Base-by-base conservation (phyloP, 2,888 invertebrate genomes). In the Drosophila macrospina region DNA sequence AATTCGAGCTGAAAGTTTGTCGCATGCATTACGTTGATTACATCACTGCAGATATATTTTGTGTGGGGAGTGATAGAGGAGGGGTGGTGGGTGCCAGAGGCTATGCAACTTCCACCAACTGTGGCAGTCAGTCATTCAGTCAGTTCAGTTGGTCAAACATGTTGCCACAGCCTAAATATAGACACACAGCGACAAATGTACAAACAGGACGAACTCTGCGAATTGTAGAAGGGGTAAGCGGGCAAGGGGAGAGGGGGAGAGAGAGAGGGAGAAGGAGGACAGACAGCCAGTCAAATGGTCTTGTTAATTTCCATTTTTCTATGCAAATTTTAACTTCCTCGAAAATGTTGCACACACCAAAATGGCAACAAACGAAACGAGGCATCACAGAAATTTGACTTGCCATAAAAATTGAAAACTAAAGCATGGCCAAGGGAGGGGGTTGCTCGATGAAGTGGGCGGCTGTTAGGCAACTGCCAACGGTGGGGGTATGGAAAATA, bases 281-380 rank as follows among this genome's bases (percentile, higher is more conserved):
- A 56, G 79, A 81, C 85, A 87, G 79, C 82, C 70, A 87, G 80
- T 86, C 75, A 78, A 80, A 87, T 84, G 84, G 84, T 89, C 84
- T 88, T 89, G 89, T 88, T 88, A 89, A 90, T 87, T 89, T 81
- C 89, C 89, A 89, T 89, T 82, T 89, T 87, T 89, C 84, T 80
- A 89, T 89, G 90, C 89, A 89, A 89, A 89, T 89, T 84, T 88
- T 69, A 69, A 90, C 89, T 89, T 89, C 89, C 89, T 89, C 78
- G 74, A 86, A 69, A 56, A 69, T 80, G 71, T 69, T 77, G 67
- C 66, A 78, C 69, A 78, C 65, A 72, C 83, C 57, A 74, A 85
- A 85, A 79, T 65, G 71, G 72, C 69, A 71, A 75, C 63, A 80
- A 66, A 59, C 52, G 59, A 75, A 77, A 74, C 74, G 80, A 79